Evolutionary conservation across 1,140 invertebrate genomes (phyloP).

Genomic region (Cyrtorhinus lividipennis): DNA sequence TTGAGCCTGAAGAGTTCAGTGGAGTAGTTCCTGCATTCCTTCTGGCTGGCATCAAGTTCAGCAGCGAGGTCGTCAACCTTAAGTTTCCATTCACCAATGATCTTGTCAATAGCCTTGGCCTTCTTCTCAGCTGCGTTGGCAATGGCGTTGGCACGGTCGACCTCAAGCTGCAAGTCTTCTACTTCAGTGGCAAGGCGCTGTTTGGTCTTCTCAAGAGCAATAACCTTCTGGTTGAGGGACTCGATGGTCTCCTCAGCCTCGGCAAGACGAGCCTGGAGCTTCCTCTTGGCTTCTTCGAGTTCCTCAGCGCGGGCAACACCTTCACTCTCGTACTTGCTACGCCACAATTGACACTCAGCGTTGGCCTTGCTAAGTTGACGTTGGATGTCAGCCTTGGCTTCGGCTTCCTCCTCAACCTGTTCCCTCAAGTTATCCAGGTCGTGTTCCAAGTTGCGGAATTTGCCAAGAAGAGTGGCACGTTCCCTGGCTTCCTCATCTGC

Average conservation of each 20-base stretch:
- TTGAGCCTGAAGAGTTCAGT: conserved; percentile 98
- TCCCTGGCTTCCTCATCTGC: conserved; percentile 94
- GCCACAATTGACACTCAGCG: conserved; percentile 87
- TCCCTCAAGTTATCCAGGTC: conserved; percentile 95
- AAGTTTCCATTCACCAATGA: conserved; percentile 99
- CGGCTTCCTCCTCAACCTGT: conserved; percentile 93
- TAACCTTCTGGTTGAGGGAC: conserved; percentile 91
- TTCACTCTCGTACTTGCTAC: conserved; percentile 93
- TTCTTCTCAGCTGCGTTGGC: conserved; percentile 98
- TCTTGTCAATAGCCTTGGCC: conserved; percentile 99
- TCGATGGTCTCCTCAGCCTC: conserved; percentile 97
- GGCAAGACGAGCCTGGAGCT: conserved; percentile 85
- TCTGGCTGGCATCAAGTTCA: conserved; percentile 95
- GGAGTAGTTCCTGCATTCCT: conserved; percentile 98
- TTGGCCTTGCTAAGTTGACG: conserved; percentile 96
- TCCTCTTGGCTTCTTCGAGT: conserved; percentile 95
- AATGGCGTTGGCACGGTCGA: conserved; percentile 89
- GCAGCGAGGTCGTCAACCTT: conserved; percentile 92
- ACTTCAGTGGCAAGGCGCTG: conserved; percentile 90
- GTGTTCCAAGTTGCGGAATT: conserved; percentile 95
- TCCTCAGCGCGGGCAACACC: conserved; percentile 92
- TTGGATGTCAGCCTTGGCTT: conserved; percentile 85
- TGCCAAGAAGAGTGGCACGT: conserved; percentile 80
- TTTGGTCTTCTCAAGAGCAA: conserved; percentile 94
- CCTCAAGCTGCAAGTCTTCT: conserved; percentile 95